A percentile compares a stretch with the other conserved stretches of the same genome.
Evolutionary conservation across 2,113 vertebrate genomes (phyloP).

Genomic region (Hyperoodon ampullatus): DNA sequence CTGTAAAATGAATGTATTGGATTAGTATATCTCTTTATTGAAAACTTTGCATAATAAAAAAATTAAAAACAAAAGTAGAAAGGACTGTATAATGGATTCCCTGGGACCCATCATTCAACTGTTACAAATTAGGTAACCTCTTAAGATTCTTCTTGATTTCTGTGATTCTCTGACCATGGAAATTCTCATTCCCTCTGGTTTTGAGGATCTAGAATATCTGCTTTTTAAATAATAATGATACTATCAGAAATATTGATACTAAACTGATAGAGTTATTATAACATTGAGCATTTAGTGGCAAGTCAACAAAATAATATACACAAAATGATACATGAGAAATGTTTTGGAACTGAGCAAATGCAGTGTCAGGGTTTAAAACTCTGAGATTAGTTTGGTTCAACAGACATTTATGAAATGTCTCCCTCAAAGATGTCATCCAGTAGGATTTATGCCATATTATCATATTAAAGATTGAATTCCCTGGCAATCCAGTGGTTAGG

Average conservation of each 20-base stretch:
- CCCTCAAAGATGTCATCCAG: not conserved
- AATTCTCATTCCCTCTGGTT: slow-evolving; percentile 26
- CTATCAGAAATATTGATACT: not conserved
- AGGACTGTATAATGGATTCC: not conserved
- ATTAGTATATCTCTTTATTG: not conserved
- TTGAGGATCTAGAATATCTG: not conserved
- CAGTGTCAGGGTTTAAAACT: not conserved
- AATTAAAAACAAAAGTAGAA: not conserved
- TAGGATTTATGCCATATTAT: not conserved
- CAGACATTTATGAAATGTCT: not conserved
- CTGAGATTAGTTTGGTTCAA: not conserved
- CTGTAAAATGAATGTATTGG: slow-evolving; percentile 8
- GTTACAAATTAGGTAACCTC: not conserved
- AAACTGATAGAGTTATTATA: not conserved
- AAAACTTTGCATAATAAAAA: not conserved
- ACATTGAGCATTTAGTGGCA: not conserved
- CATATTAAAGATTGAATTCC: not conserved
- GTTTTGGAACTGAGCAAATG: slow-evolving; percentile 19
- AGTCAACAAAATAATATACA: slow-evolving; percentile 14
- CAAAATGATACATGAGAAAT: not conserved
- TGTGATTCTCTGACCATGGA: not conserved
- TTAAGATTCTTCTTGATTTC: not conserved
- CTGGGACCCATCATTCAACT: not conserved
- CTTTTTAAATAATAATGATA: slow-evolving; percentile 12
- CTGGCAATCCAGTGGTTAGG: not conserved